Evolutionary conservation across 2,797 vertebrate genomes (phyloP), one percentile per base, ranked within the genome.

Genomic region (Ceryle rudis): DNA sequence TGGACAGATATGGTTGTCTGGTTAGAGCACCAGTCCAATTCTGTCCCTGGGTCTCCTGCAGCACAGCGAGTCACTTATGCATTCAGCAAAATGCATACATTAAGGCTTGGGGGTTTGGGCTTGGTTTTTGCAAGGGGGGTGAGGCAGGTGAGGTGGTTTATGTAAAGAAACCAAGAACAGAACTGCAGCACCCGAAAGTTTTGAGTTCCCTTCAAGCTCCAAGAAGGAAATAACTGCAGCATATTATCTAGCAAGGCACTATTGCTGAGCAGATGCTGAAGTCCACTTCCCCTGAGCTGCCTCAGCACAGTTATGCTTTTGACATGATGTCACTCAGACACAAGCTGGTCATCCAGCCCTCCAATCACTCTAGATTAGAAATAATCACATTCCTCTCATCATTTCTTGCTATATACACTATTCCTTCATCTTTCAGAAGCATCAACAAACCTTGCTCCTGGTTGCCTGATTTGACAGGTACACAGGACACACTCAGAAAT

Each of bases 371-470:
- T 87, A 83, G 70, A 80, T 64, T 26, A 44, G 29, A 75, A 72
- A 57, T 31, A 54, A 70, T 61, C 33, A 35, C 29, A 31, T 81
- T 75, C 44, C 37, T 93, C 66, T 69, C 91, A 78, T 84, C 17
- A 46, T 21, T 75, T 94, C 85, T 96, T 91, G 42, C 70, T 91
- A 87, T 91, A 84, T 29, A 80, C 64, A 75, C 64, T 74, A 44
- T 66, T 90, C 20, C 22, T 80, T 92, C 72, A n/a, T 85, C 88
- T 94, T 90, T 83, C 93, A 96, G 73, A 23, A 86, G 23, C 67
- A 62, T 28, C 17, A 91, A 95, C 29, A 39, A 90, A 91, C 67
- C 67, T 62, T 73, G 49, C 11, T 74, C 44, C 82, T 88, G 10
- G 25, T 95, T 94, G 44, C 19, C 65, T 81, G 54, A 46, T 52